Conservation (phyloP, 2,888 invertebrate genomes). For the Heliconius aoede region DNA sequence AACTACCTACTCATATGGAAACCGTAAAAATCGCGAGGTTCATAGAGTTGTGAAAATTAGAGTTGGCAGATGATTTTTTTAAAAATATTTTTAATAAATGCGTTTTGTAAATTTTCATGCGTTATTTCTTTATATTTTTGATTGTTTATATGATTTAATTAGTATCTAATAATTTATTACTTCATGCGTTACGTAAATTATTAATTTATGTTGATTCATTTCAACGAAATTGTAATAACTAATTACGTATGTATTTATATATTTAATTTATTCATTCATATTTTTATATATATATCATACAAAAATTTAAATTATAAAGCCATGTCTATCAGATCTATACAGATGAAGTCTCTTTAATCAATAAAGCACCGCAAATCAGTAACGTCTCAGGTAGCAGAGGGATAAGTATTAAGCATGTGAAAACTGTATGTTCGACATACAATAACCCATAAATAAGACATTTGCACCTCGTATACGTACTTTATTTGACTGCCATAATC, state of each 20-base stretch:
- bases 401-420: slow-evolving; percentile 81
- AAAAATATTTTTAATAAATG: too few species aligned
- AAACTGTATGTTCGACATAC: slow-evolving; percentile 71
- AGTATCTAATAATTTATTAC: too few species aligned
- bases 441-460: slow-evolving; percentile 80
- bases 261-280: too few species aligned
- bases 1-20: slow-evolving; percentile 73
- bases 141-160: too few species aligned
- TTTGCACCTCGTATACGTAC: slow-evolving; percentile 75
- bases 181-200: too few species aligned
- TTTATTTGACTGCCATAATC: slow-evolving; percentile 69
- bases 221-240: background rate
- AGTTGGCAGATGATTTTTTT: background rate
- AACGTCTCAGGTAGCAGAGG: slow-evolving; percentile 64
- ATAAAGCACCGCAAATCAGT: slow-evolving; percentile 60
- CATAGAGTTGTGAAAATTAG: background rate
- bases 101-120: background rate
- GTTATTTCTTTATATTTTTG: background rate
- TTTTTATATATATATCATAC: background rate
- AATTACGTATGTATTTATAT: too few species aligned
- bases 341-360: slow-evolving; percentile 52
- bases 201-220: background rate
- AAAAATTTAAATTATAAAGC: background rate
- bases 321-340: slow-evolving; percentile 45
- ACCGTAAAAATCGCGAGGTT: slow-evolving; percentile 51